phyloP scores from a whole-genome alignment of 2,888 invertebrate species.

The Ashinkailepas kermadecensis region DNA sequence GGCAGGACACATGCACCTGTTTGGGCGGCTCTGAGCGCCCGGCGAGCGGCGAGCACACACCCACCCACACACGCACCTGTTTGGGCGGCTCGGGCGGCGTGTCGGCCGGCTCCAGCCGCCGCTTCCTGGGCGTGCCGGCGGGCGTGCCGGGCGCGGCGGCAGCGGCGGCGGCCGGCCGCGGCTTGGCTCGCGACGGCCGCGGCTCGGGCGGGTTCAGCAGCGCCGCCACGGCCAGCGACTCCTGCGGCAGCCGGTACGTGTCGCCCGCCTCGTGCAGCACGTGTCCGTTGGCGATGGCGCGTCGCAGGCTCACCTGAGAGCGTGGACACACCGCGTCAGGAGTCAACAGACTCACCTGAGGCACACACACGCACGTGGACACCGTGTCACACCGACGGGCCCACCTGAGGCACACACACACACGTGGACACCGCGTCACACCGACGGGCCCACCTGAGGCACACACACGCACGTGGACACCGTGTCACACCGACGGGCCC shows the following conservation, averaged over 20 bases:
- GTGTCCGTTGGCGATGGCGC: conserved; percentile 18
- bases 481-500: too few species aligned
- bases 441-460: too few species aligned
- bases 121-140: background rate
- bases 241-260: conserved; percentile 18
- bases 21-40: too few species aligned
- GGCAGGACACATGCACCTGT: too few species aligned
- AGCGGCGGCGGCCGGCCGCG: background rate
- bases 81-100: background rate
- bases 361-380: too few species aligned
- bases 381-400: too few species aligned
- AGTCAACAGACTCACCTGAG: too few species aligned
- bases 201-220: background rate
- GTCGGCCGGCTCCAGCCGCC: background rate
- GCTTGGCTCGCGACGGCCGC: background rate
- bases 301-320: background rate
- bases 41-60: too few species aligned
- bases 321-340: too few species aligned
- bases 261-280: conserved; percentile 13
- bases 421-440: too few species aligned
- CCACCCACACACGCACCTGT: background rate
- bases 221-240: conserved; percentile 12
- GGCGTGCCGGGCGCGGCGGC: background rate
- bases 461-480: too few species aligned
- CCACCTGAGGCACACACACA: too few species aligned